Evolutionary conservation across 2,888 invertebrate genomes (phyloP).

Genomic region (Oxytorus armatus): DNA sequence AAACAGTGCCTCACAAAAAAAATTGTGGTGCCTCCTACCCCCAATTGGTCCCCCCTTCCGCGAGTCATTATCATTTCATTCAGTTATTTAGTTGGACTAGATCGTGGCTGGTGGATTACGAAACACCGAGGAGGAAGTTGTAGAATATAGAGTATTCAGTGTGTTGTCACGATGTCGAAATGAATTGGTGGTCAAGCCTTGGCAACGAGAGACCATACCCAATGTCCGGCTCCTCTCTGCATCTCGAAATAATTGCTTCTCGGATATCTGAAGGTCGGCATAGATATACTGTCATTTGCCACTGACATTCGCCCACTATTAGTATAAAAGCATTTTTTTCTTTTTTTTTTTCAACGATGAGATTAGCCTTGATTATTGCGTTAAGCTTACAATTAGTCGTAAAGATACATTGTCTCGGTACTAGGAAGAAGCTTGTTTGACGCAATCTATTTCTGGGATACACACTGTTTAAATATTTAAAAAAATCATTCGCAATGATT

Average conservation of each 20-base stretch:
- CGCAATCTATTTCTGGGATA: too few species aligned
- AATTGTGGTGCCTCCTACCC: constrained; percentile 44
- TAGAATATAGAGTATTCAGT: constrained; percentile 33
- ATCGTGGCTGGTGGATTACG: constrained; percentile 27
- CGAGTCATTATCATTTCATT: constrained; percentile 43
- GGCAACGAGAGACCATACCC: constrained; percentile 65
- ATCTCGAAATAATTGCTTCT: constrained; percentile 71
- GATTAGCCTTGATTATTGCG: too few species aligned
- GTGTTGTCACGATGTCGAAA: constrained; percentile 64
- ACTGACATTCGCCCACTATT: constrained; percentile 26
- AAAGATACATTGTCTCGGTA: too few species aligned
- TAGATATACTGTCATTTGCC: constrained; percentile 34
- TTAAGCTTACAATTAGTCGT: too few species aligned
- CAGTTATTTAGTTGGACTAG: constrained; percentile 35
- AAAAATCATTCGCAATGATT: too few species aligned
- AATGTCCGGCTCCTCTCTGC: constrained; percentile 36
- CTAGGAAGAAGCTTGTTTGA: too few species aligned
- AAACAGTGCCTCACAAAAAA: constrained; percentile 14
- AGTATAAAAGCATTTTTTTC: too few species aligned
- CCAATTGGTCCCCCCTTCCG: too few species aligned
- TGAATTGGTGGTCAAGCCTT: constrained; percentile 69
- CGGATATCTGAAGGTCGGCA: constrained; percentile 51
- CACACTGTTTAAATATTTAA: too few species aligned
- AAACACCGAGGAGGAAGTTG: constrained; percentile 57
- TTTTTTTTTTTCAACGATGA: too few species aligned